A percentile compares a stretch with the other conserved stretches of the same genome.
These are phyloP conservation scores for Cinclus cinclus DNA, from an alignment of 2,113 vertebrate genomes.

Conservation along the genomic window DNA sequence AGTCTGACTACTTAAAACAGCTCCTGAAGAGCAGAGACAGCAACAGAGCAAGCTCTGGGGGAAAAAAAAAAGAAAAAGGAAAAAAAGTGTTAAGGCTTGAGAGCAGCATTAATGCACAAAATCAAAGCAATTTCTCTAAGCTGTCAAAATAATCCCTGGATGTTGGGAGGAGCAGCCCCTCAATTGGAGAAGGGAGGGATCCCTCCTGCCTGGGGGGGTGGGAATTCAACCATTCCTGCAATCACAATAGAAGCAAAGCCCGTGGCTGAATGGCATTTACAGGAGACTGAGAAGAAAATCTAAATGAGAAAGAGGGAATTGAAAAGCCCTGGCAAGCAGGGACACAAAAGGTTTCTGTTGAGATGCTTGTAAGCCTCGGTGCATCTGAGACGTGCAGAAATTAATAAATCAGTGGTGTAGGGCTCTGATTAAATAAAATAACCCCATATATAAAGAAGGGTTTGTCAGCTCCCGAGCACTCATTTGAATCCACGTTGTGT, in stretches of 20 bases:
- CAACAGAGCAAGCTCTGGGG: neutral
- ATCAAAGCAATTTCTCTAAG: neutral
- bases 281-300: neutral
- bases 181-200: neutral
- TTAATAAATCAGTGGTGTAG: neutral
- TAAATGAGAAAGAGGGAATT: neutral
- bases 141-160: neutral
- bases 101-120: neutral
- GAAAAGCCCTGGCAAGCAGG: neutral
- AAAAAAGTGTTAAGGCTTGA: neutral
- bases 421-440: neutral
- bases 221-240: neutral
- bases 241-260: neutral
- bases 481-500: neutral
- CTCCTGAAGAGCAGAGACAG: neutral
- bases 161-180: neutral
- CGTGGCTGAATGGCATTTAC: neutral
- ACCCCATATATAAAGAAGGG: neutral
- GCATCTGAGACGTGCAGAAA: neutral
- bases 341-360: neutral
- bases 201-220: neutral
- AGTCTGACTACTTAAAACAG: slow-evolving; percentile 3
- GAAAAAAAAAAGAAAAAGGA: neutral
- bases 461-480: neutral
- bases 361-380: neutral